These are phyloP conservation scores for human DNA, from an alignment of 2,113 vertebrate species.

Conservation along the genomic window GRCh38 chr17:9962501-9963000, in stretches of 20 bases:
- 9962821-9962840: background rate
- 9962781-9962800: background rate
- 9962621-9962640: background rate
- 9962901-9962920: accelerated
- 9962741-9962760: accelerated
- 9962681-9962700: background rate
- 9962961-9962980: background rate
- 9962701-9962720: background rate
- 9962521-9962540: background rate
- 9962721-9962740: background rate
- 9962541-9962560: background rate
- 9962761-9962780: background rate
- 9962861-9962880: too few relatives aligned
- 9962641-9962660: background rate
- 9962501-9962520: background rate
- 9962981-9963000: background rate
- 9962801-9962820: background rate
- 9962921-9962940: background rate
- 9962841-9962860: background rate
- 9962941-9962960: background rate
- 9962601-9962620: background rate
- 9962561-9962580: background rate
- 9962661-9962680: background rate
- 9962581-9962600: background rate
- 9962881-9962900: background rate